Percentiles rank a stretch among this genome's conserved stretches.
phyloP scores from a whole-genome alignment of 2,113 vertebrate genomes.

The Otus sunia region DNA sequence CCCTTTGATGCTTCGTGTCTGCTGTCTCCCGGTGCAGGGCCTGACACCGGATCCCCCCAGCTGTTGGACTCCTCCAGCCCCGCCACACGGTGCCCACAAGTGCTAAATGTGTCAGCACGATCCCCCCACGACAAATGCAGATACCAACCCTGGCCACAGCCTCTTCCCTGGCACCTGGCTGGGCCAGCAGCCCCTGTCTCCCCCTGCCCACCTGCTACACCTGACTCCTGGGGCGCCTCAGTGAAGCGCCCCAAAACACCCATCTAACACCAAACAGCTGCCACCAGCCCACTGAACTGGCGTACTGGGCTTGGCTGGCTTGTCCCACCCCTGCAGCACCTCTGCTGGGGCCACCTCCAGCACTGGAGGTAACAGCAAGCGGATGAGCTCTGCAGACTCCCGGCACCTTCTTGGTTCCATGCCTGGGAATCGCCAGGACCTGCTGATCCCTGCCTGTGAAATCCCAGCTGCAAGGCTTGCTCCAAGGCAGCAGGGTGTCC shows the following conservation, averaged over 20 bases:
- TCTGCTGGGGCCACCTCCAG: not conserved
- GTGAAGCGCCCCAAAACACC: not conserved
- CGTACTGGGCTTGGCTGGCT: not conserved
- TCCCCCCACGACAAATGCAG: not conserved
- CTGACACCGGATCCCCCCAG: conserved; percentile 27
- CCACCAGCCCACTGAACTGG: not conserved
- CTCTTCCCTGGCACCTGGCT: not conserved
- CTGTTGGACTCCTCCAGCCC: conserved; percentile 9
- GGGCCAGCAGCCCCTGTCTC: not conserved
- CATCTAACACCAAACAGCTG: not conserved
- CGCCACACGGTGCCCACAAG: not conserved
- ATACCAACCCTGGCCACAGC: not conserved
- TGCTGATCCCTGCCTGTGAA: not conserved
- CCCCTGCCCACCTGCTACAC: not conserved
- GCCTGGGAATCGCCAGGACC: not conserved
- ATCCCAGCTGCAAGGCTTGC: not conserved
- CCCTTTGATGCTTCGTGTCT: not conserved
- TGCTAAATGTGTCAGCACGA: conserved; percentile 16
- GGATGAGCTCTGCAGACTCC: not conserved
- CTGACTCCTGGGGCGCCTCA: not conserved
- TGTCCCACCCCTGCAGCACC: not conserved
- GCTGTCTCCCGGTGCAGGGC: not conserved
- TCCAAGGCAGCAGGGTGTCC: not conserved
- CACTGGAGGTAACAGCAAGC: fast-evolving
- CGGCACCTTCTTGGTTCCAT: fast-evolving